Conservation (phyloP, 2,888 invertebrate species). For the Stenurella melanura region DNA sequence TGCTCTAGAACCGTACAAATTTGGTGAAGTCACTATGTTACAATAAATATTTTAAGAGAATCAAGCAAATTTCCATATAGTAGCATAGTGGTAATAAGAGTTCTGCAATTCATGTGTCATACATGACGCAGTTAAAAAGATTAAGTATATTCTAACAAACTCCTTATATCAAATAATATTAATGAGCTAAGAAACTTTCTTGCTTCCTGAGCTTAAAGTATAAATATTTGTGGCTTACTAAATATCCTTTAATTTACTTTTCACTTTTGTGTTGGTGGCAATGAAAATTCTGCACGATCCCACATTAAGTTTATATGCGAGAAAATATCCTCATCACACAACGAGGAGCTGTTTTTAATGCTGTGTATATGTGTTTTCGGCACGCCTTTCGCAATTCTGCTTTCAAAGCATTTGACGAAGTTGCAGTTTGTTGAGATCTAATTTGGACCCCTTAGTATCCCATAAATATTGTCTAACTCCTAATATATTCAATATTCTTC, state of each 20-base stretch:
- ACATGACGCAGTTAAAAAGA: no score
- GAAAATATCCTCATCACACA: background rate
- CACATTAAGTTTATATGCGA: background rate
- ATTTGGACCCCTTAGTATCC: background rate
- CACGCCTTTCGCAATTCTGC: conserved; percentile 16
- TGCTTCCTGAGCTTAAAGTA: background rate
- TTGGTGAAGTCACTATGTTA: no score
- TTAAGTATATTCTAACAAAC: no score
- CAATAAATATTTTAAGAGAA: no score
- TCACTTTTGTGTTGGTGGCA: background rate
- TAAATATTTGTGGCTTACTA: conserved; percentile 3
- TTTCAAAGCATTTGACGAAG: conserved; percentile 14
- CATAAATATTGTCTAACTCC: background rate
- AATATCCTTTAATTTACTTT: background rate
- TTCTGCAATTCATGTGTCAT: no score
- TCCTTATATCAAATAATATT: no score
- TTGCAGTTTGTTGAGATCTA: conserved; percentile 9
- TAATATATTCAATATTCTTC: background rate
- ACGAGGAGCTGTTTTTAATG: background rate
- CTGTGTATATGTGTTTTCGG: background rate
- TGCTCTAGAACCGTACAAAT: no score
- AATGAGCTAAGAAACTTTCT: no score
- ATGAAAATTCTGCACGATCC: background rate
- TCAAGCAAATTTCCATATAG: no score
- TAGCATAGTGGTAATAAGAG: no score